Percentiles rank a stretch among this genome's conserved stretches.
Evolutionary conservation across 2,113 vertebrate genomes (phyloP).

Genomic region (Tylochromis polylepis): DNA sequence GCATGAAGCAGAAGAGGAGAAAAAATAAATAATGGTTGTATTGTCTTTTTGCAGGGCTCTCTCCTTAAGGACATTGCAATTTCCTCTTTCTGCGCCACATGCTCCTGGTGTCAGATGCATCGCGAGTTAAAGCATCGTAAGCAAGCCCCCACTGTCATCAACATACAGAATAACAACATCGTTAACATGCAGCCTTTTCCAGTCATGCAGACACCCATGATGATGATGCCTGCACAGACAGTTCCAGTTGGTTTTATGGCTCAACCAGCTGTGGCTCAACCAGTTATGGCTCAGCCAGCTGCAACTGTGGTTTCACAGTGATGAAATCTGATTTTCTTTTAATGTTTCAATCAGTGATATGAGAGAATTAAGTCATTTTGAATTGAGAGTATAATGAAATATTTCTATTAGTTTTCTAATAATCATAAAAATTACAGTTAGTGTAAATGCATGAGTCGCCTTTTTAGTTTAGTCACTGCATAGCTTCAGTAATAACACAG

Average conservation of each 20-base stretch:
- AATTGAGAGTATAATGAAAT: not conserved
- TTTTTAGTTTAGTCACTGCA: not conserved
- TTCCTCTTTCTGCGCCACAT: slow-evolving; percentile 7
- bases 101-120: slow-evolving; percentile 51
- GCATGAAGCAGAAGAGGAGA: fast-evolving
- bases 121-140: slow-evolving; percentile 28
- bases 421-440: not conserved
- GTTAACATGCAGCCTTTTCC: slow-evolving; percentile 16
- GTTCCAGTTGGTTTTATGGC: not conserved
- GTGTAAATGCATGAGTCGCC: fast-evolving
- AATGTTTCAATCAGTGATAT: not conserved
- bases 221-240: fast-evolving
- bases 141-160: not conserved
- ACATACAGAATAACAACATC: not conserved
- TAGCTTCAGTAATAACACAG: not conserved
- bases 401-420: not conserved
- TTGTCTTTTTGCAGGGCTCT: slow-evolving; percentile 16
- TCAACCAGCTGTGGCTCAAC: not conserved
- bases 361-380: not conserved
- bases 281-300: not conserved
- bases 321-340: fast-evolving
- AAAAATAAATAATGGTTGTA: not conserved
- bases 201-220: not conserved
- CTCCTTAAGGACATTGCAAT: not conserved
- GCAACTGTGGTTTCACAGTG: not conserved